Base-by-base conservation (phyloP, 2,797 vertebrate species). In the Leptodactylus fallax region DNA sequence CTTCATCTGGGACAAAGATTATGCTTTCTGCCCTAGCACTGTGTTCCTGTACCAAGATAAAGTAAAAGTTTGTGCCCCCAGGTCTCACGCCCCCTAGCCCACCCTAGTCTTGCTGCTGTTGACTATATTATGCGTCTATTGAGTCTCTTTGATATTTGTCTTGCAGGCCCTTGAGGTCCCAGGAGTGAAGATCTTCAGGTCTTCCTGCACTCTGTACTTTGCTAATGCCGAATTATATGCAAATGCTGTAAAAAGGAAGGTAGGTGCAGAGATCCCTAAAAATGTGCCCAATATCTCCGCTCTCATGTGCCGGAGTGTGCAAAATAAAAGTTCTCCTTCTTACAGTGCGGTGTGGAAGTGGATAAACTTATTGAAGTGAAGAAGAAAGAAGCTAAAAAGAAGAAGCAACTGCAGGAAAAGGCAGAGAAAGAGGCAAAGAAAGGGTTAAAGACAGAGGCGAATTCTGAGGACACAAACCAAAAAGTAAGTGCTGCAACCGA, bases 201-300 rank as follows among this genome's bases (percentile, higher is more conserved):
- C 98, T 23, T 98, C 98, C 1, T 95, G 96, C 79, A 98, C 98
- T 0, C 23, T 99, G 60, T 99, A 98, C 92, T 99, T 98, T 89
- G 98, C 98, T 88, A 99, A 99, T 0, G 97, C 97, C 74, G 98
- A 98, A 92, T 92, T 99, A 92, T 99, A 98, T 0, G 92, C 95
- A 3, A 96, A 97, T 0, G 93, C 96, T 0, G 94, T 99, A 76
- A 96, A 95, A 90, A 91, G 94, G 74, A 98, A 96, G 96, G 98
- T 99, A 89, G 90, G 91, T 69, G 7, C 21, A 21, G 21, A 11
- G 21, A 6, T 23, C 49, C 21, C 21, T n/a, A n/a, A 14, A 1
- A 53, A 12, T 8, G 10, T 10, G 10, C 19, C 19, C n/a, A 6
- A 53, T n/a, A 9, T 53, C 74, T 51, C 49, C 10, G 1, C 69